Base-by-base conservation (phyloP, 2,113 vertebrate species). In the Chaetodon auriga region DNA sequence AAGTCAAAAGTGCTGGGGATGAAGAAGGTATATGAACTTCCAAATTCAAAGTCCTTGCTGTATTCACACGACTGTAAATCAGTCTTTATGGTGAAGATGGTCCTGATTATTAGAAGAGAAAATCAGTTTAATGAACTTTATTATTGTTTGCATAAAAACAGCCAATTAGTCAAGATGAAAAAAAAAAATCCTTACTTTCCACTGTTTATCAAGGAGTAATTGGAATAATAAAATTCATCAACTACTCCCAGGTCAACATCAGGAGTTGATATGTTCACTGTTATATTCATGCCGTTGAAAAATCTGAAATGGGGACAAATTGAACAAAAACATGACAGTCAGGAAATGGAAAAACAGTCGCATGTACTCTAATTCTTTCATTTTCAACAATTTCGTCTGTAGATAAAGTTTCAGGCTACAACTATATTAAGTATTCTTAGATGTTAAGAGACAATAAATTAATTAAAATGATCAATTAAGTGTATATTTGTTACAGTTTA, bases 11-110 rank as follows among this genome's bases (percentile, higher is more conserved):
- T 79, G 64, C 69, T 90, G 58, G 87, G 62, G 19, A 99, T 87
- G 30, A 98, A 62, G 75, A 96, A 94, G 2, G 96, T 97, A n/a
- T 92, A 96, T 1, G 96, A 96, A 78, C 96, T 93, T 48, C 97
- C 97, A 75, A 95, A 98, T 74, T 93, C 95, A 84, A 98, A 94
- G 1, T 57, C 0, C 3, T 12, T 21, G 48, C 93, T 92, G 63
- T 1, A 41, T 25, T 16, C 1, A 82, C 96, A 98, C 1, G 84
- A 89, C 60, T 89, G 19, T 23, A 45, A 46, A 12, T 25, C 84
- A n/a, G 16, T 69, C 23, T 0, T 11, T 69, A 96, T 79, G 19
- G 16, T 87, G 64, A 96, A 96, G 8, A 9, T 77, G 21, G 19
- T 4, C 60, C 95, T 96, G 80, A 53, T 46, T 0, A 78, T n/a